Conservation (phyloP, 2,888 invertebrate genomes). For the Tineola bisselliella region DNA sequence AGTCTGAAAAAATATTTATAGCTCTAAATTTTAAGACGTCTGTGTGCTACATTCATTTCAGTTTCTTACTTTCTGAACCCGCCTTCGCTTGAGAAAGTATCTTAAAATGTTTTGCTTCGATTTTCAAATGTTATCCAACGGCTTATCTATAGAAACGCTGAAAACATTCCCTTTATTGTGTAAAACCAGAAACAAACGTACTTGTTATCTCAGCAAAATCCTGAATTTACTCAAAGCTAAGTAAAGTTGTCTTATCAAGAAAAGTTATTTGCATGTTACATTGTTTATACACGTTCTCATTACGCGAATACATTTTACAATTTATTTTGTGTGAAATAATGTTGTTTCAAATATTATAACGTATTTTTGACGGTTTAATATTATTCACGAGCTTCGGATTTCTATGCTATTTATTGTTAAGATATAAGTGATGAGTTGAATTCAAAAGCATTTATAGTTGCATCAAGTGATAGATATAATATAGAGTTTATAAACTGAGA, state of each 20-base stretch:
- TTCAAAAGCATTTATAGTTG: too few species aligned
- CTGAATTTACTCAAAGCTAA: conserved; percentile 3
- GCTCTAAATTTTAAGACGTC: neutral
- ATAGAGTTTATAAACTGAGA: neutral
- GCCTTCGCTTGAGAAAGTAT: neutral
- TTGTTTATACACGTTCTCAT: neutral
- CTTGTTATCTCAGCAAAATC: neutral
- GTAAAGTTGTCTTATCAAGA: conserved; percentile 1
- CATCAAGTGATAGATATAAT: too few species aligned
- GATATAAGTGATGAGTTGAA: too few species aligned
- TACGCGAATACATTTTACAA: neutral
- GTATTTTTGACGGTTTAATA: too few species aligned
- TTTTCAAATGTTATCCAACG: neutral
- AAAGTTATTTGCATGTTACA: neutral
- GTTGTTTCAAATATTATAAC: too few species aligned
- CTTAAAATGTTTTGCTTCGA: neutral
- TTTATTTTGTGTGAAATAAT: neutral
- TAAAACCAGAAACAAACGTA: neutral
- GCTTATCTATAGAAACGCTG: neutral
- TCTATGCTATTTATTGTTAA: too few species aligned
- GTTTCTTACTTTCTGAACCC: neutral
- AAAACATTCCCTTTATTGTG: neutral
- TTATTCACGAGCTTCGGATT: too few species aligned
- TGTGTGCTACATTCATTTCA: neutral
- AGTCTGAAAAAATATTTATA: too few species aligned